Percentiles rank a stretch among this genome's conserved stretches.
Evolutionary conservation across 2,888 invertebrate genomes (phyloP).

Genomic region (Eupeodes luniger): DNA sequence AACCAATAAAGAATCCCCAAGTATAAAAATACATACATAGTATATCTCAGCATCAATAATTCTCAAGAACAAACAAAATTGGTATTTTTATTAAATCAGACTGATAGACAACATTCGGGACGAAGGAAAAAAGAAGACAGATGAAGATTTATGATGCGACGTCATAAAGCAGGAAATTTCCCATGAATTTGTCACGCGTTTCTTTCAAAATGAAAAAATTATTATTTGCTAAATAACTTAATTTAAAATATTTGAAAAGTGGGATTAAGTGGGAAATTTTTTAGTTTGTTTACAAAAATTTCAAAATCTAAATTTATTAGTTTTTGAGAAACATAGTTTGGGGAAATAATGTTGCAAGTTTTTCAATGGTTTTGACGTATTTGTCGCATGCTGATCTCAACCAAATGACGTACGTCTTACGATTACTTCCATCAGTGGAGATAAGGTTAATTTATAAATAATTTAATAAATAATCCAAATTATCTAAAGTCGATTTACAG

Average conservation of each 20-base stretch:
- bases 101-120: background rate
- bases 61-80: conserved; percentile 33
- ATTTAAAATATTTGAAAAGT: conserved; percentile 57
- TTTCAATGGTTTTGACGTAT: too few relatives aligned
- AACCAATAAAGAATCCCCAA: too few relatives aligned
- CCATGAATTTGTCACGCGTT: conserved; percentile 58
- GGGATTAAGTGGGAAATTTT: conserved; percentile 44
- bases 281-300: conserved; percentile 41
- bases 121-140: conserved; percentile 53
- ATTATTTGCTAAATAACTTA: conserved; percentile 15
- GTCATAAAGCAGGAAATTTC: conserved; percentile 11
- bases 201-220: background rate
- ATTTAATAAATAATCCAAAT: too few relatives aligned
- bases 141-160: conserved; percentile 56
- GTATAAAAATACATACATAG: background rate
- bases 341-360: background rate
- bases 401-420: too few relatives aligned
- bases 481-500: too few relatives aligned
- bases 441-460: too few relatives aligned
- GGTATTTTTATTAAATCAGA: conserved; percentile 58
- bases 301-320: conserved; percentile 56
- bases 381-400: too few relatives aligned
- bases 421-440: too few relatives aligned
- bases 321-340: background rate
- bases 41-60: conserved; percentile 7